Percentiles rank a stretch among this genome's conserved stretches.
Conservation (phyloP, 2,113 vertebrate genomes). For the Nymphicus hollandicus region DNA sequence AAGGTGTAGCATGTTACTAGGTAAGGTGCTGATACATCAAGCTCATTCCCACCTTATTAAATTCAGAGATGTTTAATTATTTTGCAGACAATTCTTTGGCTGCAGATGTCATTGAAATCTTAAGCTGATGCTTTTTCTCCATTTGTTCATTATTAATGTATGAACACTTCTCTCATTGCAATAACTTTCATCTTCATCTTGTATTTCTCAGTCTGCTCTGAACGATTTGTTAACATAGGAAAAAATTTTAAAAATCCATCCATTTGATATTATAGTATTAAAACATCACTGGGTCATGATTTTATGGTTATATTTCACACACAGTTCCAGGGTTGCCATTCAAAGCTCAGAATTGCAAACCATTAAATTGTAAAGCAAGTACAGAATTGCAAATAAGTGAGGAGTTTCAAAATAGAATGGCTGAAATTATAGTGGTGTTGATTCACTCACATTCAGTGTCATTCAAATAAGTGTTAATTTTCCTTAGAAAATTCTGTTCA, state of each 20-base stretch:
- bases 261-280: background rate
- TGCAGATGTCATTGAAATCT: background rate
- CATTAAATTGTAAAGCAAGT: background rate
- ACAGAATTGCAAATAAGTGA: conserved; percentile 12
- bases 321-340: background rate
- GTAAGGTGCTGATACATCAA: rapidly evolving
- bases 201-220: background rate
- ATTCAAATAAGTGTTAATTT: background rate
- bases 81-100: background rate
- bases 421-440: background rate
- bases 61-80: background rate
- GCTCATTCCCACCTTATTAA: background rate
- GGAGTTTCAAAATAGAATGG: background rate
- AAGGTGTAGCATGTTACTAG: background rate
- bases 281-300: background rate
- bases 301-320: background rate
- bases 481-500: background rate
- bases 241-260: background rate
- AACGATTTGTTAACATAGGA: background rate
- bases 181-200: background rate
- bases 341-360: background rate
- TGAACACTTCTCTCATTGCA: background rate
- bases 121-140: background rate
- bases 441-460: background rate
- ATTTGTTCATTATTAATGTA: background rate